Percentiles rank a stretch among this genome's conserved stretches.
These are phyloP conservation scores for Drosophila neocordata DNA, from an alignment of 1,140 invertebrate species.

Conservation along the genomic window DNA sequence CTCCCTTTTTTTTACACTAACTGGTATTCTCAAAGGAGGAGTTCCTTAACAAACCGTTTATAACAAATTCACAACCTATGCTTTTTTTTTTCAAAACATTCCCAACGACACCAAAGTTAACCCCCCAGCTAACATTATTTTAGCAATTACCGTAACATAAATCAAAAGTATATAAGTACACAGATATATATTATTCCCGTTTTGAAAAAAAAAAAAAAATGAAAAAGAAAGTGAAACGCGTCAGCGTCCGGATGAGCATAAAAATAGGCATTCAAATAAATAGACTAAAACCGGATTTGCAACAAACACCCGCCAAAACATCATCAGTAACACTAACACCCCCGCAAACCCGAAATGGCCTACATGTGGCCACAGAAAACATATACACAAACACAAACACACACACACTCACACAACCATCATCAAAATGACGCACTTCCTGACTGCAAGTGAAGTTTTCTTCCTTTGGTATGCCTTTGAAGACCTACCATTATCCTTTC, in stretches of 20 bases:
- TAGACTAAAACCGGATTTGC: constrained; percentile 74
- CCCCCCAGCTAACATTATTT: constrained; percentile 1
- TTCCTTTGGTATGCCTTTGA: constrained; percentile 37
- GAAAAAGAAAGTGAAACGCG: constrained; percentile 26
- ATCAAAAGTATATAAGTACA: constrained; percentile 50
- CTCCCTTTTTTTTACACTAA: not conserved
- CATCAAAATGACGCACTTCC: constrained; percentile 65
- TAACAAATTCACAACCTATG: constrained; percentile 1
- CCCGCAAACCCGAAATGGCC: constrained; percentile 24
- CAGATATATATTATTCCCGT: constrained; percentile 19
- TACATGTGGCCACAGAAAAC: too few relatives aligned
- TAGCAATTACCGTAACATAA: constrained; percentile 67
- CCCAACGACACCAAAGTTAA: constrained; percentile 1
- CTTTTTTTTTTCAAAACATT: not conserved
- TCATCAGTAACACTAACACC: constrained; percentile 23
- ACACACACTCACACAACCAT: constrained; percentile 42
- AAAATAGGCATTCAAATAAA: constrained; percentile 79
- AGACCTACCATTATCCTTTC: constrained; percentile 80
- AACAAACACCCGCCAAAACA: constrained; percentile 39
- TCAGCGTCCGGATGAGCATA: constrained; percentile 65
- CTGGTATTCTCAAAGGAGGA: not conserved
- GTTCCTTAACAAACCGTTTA: constrained; percentile 2
- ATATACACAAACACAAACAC: constrained; percentile 46
- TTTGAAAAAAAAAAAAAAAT: not conserved
- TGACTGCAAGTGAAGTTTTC: constrained; percentile 67